Conservation (phyloP, 2,888 invertebrate genomes). For the Helobdella robusta region DNA sequence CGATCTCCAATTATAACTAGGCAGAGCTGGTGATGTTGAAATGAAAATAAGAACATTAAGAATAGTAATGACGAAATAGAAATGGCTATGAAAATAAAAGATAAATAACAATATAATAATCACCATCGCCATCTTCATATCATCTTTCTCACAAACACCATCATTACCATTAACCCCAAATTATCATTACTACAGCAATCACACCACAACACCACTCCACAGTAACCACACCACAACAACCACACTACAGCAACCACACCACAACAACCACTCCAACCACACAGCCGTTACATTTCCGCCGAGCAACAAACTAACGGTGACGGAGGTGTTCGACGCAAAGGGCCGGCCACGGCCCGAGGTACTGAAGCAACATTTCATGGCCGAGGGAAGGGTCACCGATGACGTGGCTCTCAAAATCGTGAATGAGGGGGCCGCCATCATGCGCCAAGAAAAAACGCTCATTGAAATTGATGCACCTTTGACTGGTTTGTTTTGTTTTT, state of each 20-base stretch:
- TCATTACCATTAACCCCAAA: background rate
- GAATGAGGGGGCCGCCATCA: constrained; percentile 78
- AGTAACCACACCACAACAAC: no score
- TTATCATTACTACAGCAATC: background rate
- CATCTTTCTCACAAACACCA: no score
- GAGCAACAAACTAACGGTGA: constrained; percentile 84
- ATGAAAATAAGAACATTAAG: no score
- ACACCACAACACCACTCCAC: background rate
- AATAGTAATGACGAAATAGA: no score
- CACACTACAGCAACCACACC: no score
- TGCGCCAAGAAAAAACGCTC: constrained; percentile 96
- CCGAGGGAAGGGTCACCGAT: constrained; percentile 97
- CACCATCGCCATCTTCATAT: no score
- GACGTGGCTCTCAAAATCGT: constrained; percentile 92
- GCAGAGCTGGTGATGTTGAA: no score
- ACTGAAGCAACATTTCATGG: constrained; percentile 95
- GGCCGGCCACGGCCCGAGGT: constrained; percentile 91
- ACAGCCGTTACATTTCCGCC: constrained; percentile 95
- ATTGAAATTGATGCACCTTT: constrained; percentile 99
- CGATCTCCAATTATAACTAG: no score
- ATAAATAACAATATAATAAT: no score
- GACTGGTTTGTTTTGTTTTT: no score
- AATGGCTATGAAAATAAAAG: no score
- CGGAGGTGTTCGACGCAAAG: constrained; percentile 92
- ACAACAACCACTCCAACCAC: constrained; percentile 36